These are phyloP conservation scores for Cryptotermes secundus DNA, from an alignment of 1,140 invertebrate species.

Conservation along the genomic window DNA sequence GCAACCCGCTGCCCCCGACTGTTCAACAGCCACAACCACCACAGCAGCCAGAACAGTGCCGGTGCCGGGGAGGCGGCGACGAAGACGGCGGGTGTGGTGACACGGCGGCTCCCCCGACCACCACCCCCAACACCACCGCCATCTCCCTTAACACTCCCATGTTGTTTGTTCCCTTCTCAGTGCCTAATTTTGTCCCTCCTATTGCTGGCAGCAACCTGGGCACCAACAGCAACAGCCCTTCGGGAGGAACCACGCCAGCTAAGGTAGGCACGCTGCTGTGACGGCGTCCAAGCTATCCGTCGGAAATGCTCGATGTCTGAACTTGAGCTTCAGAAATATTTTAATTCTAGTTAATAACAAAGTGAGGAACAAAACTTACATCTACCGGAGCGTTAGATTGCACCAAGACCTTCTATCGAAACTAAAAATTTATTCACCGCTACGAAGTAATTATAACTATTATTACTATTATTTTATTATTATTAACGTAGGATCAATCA, in stretches of 20 bases:
- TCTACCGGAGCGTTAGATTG: no score
- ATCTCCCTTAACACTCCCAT: constrained; percentile 32
- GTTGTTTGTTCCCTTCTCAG: constrained; percentile 36
- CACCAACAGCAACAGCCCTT: constrained; percentile 35
- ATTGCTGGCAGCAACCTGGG: constrained; percentile 30
- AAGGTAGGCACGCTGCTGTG: constrained; percentile 31
- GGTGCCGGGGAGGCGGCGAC: constrained; percentile 29
- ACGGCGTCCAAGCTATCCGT: no score
- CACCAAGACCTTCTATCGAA: no score
- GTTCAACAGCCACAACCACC: not conserved
- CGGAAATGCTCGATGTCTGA: no score
- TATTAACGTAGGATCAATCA: no score
- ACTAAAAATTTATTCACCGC: no score
- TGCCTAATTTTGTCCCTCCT: constrained; percentile 36
- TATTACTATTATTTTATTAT: no score
- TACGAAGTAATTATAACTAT: no score
- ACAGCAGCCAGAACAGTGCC: constrained; percentile 30
- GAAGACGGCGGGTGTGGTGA: constrained; percentile 27
- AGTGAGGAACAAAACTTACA: no score
- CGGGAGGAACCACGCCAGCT: constrained; percentile 32
- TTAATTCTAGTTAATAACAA: no score
- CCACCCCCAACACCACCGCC: not conserved
- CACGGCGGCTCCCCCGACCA: constrained; percentile 13
- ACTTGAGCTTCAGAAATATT: no score
- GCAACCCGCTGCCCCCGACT: constrained; percentile 15